Percentiles rank a stretch among this genome's conserved stretches.
Evolutionary conservation across 2,888 invertebrate species (phyloP).

Genomic region (Dolomedes plantarius): DNA sequence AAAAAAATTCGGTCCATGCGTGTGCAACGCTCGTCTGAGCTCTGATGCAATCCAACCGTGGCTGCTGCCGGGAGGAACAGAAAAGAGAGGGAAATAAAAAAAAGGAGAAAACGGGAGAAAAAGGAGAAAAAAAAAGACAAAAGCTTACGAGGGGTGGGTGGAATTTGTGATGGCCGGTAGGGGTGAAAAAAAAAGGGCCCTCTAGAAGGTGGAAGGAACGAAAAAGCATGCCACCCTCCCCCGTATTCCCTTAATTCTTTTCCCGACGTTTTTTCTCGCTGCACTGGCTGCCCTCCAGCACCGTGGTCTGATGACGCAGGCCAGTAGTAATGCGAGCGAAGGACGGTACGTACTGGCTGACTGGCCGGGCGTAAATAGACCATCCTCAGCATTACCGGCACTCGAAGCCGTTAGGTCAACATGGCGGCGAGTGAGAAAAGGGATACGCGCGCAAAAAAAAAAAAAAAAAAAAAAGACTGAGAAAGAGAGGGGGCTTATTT

Average conservation of each 20-base stretch:
- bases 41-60: constrained; percentile 29
- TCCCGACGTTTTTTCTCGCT: constrained; percentile 23
- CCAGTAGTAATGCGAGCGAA: constrained; percentile 11
- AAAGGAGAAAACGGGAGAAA: constrained; percentile 1
- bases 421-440: constrained; percentile 43
- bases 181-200: constrained; percentile 14
- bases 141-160: constrained; percentile 38
- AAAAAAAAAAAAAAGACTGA: not conserved
- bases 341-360: constrained; percentile 32
- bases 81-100: not conserved
- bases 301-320: constrained; percentile 23
- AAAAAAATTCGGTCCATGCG: constrained; percentile 41
- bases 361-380: constrained; percentile 61
- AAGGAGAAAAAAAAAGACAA: constrained; percentile 36
- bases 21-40: constrained; percentile 26
- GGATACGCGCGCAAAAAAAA: not conserved
- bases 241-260: constrained; percentile 25
- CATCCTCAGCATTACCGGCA: constrained; percentile 34
- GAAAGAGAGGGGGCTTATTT: constrained; percentile 2
- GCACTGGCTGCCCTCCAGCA: constrained; percentile 64
- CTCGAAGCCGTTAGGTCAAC: constrained; percentile 58
- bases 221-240: constrained; percentile 11
- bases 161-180: constrained; percentile 55
- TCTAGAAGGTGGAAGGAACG: constrained; percentile 4
- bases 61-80: constrained; percentile 3